Conservation (phyloP, 2,113 vertebrate genomes). For the Heteronetta atricapilla region DNA sequence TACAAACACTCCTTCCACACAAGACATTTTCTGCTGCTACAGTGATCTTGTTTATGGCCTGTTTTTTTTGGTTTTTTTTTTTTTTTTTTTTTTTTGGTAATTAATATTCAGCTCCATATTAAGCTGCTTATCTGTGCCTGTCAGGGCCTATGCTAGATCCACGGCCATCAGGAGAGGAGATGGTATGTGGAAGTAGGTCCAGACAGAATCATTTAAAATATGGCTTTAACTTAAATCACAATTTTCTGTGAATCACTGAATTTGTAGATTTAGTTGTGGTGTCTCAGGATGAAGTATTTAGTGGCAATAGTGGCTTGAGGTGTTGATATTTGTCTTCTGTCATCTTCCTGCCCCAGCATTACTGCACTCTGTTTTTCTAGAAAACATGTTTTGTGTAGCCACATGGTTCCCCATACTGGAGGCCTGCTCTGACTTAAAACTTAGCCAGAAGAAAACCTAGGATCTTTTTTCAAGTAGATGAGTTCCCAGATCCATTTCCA, state of each 20-base stretch:
- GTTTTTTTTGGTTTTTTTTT: background rate
- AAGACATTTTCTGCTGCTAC: background rate
- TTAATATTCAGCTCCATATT: background rate
- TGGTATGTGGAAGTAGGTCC: background rate
- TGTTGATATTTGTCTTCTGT: background rate
- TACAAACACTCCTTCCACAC: background rate
- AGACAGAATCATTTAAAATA: background rate
- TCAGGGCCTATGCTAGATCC: background rate
- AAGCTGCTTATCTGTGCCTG: background rate
- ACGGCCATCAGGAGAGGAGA: background rate
- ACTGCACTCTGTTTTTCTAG: background rate
- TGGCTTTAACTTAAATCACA: background rate
- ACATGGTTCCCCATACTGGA: background rate
- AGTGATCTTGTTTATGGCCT: background rate
- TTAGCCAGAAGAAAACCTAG: background rate
- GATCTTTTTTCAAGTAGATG: background rate
- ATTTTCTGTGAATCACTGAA: background rate
- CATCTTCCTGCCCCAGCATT: background rate
- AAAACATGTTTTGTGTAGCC: background rate
- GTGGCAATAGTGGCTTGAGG: background rate
- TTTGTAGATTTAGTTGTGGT: background rate
- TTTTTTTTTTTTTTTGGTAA: background rate
- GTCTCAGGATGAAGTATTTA: background rate
- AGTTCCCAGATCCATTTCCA: background rate
- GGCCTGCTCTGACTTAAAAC: background rate